Base-by-base conservation (phyloP, 2,113 vertebrate genomes). In the Chiloscyllium plagiosum region DNA sequence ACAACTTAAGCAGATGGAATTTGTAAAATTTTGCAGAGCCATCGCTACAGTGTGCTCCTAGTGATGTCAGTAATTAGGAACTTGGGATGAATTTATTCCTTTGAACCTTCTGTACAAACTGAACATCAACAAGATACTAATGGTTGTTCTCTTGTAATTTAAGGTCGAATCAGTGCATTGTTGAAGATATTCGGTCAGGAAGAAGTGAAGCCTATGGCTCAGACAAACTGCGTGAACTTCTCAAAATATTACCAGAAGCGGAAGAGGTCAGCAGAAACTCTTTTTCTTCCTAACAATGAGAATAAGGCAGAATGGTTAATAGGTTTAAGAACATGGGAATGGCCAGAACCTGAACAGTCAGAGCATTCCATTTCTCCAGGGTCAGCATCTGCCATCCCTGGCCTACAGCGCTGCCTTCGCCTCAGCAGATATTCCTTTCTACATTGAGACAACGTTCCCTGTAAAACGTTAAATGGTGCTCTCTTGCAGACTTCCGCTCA, bases 211-310 rank as follows among this genome's bases (percentile, higher is more conserved):
- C 97, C 95, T 99, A 98, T 76, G 98, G 98, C 96, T 97, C 98
- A 22, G 99, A 99, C 97, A 98, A 98, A 2, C 97, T 99, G 96
- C 98, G 98, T 97, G 99, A 99, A 96, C 98, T 99, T 96, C 98
- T 99, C 96, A 99, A 99, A 97, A 97, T 99, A 96, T 97, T 99
- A 96, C 99, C 99, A 52, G 99, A 99, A 96, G 96, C 97, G 76
- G 98, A 99, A 96, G 99, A 99, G 99, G 99, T 99, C 96, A 52
- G 94, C 24, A 95, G 26, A 50, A 95, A 76, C 68, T 70, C 24
- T 95, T 70, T 76, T 72, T 15, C 69, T 76, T 47, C 69, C 15
- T 22, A 70, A 72, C 50, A 52, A 33, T 2, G 69, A 66, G 89
- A 93, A 93, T 66, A 17, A n/a, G 20, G 7, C 61, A 37, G 89